Percentiles rank a stretch among this genome's conserved stretches.
Conservation (phyloP, 1,140 invertebrate species). For the Fragariocoptes setiger region DNA sequence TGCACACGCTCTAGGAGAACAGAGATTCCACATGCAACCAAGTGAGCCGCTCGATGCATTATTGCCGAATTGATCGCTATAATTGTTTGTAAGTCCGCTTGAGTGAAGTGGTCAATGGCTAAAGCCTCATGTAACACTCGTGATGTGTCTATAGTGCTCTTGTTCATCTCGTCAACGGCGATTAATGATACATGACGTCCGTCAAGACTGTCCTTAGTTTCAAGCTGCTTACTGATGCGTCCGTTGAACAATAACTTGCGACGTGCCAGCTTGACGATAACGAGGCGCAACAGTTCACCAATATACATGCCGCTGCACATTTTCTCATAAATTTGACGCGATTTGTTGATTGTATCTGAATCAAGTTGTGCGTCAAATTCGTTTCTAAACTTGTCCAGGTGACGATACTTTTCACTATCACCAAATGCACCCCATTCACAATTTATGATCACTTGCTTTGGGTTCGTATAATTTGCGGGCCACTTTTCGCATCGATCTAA, state of each 20-base stretch:
- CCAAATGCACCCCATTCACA: conserved; percentile 19
- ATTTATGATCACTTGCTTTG: conserved; percentile 16
- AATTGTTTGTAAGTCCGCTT: background rate
- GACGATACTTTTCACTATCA: conserved; percentile 16
- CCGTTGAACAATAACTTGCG: conserved; percentile 40
- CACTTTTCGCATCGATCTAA: conserved; percentile 29
- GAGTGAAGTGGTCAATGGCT: background rate
- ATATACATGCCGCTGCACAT: conserved; percentile 33
- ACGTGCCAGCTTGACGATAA: conserved; percentile 37
- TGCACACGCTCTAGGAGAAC: conserved; percentile 33
- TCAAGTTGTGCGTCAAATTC: conserved; percentile 17
- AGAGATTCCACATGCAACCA: conserved; percentile 48
- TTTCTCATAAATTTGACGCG: conserved; percentile 33
- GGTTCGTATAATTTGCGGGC: conserved; percentile 11
- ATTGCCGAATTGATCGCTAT: background rate
- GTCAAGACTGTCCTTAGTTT: background rate
- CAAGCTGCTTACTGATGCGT: conserved; percentile 14
- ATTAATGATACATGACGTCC: background rate
- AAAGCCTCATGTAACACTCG: conserved; percentile 26
- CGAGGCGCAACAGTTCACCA: conserved; percentile 29
- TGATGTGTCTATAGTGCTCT: conserved; percentile 2
- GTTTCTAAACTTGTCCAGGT: conserved; percentile 16
- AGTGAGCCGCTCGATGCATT: conserved; percentile 42
- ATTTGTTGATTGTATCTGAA: conserved; percentile 15
- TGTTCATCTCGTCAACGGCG: conserved; percentile 15